These are phyloP conservation scores for Crepidodera aurea DNA, from an alignment of 2,888 invertebrate species.

Conservation along the genomic window DNA sequence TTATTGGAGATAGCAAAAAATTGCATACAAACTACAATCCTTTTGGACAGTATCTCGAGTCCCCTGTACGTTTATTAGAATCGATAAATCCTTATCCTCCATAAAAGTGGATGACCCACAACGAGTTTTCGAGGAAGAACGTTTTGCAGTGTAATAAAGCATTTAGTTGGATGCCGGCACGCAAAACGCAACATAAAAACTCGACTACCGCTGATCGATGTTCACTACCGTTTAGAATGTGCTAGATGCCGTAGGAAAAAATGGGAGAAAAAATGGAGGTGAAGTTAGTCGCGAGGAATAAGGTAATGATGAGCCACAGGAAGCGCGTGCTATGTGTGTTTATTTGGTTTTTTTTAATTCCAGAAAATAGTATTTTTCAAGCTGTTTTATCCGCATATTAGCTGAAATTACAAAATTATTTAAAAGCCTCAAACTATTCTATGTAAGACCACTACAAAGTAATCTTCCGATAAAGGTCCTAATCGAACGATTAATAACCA, in stretches of 20 bases:
- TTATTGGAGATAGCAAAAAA: too few species aligned
- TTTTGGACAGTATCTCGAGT: too few species aligned
- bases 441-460: too few species aligned
- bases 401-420: too few species aligned
- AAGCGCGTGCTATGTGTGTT: background rate
- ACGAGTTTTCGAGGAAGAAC: conserved; percentile 14
- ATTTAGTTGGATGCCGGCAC: conserved; percentile 12
- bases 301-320: background rate
- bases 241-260: background rate
- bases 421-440: too few species aligned
- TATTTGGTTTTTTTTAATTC: background rate
- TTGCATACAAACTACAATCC: too few species aligned
- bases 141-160: conserved; percentile 13
- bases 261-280: background rate
- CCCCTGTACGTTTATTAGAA: background rate
- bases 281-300: background rate
- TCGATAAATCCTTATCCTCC: conserved; percentile 13
- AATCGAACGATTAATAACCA: too few species aligned
- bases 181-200: conserved; percentile 1
- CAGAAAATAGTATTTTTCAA: too few species aligned
- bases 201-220: background rate
- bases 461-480: too few species aligned
- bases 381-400: too few species aligned
- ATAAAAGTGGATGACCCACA: conserved; percentile 20
- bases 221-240: background rate